Percentiles rank a stretch among this genome's conserved stretches.
Evolutionary conservation across 1,140 invertebrate species (phyloP).

Genomic region (Globodera ellingtonae): DNA sequence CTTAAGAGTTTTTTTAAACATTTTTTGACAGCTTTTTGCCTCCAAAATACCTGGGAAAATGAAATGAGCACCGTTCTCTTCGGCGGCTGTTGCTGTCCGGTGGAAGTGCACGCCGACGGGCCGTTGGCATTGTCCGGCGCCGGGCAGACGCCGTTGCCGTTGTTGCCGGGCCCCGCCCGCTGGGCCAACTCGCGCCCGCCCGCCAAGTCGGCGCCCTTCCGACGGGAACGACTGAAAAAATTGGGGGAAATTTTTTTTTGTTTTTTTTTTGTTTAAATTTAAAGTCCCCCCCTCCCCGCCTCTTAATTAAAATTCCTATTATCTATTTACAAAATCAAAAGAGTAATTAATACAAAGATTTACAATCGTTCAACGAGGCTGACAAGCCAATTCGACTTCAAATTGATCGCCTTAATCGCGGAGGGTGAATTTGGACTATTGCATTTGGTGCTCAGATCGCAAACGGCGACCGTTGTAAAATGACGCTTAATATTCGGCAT

Average conservation of each 20-base stretch:
- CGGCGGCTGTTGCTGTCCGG: neutral
- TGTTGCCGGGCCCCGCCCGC: neutral
- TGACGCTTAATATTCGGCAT: neutral
- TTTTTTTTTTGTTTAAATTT: neutral
- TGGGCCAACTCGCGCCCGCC: neutral
- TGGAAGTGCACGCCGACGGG: neutral
- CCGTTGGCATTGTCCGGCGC: constrained; percentile 1
- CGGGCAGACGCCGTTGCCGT: constrained; percentile 5
- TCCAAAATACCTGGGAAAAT: neutral
- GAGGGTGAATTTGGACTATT: neutral
- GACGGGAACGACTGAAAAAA: constrained; percentile 12
- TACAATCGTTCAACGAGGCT: neutral
- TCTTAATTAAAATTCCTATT: neutral
- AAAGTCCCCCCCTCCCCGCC: neutral
- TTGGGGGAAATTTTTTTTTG: neutral
- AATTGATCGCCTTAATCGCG: neutral
- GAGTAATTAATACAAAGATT: neutral
- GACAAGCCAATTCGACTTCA: neutral
- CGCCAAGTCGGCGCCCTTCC: constrained; percentile 12
- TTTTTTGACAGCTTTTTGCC: neutral
- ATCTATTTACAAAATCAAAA: neutral
- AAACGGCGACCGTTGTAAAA: neutral
- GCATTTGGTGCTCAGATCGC: neutral
- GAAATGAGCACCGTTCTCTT: neutral
- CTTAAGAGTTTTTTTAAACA: neutral